Evolutionary conservation across 2,888 invertebrate genomes (phyloP), one percentile per base, ranked within the genome.

Genomic region (Heterodera filipjevi): DNA sequence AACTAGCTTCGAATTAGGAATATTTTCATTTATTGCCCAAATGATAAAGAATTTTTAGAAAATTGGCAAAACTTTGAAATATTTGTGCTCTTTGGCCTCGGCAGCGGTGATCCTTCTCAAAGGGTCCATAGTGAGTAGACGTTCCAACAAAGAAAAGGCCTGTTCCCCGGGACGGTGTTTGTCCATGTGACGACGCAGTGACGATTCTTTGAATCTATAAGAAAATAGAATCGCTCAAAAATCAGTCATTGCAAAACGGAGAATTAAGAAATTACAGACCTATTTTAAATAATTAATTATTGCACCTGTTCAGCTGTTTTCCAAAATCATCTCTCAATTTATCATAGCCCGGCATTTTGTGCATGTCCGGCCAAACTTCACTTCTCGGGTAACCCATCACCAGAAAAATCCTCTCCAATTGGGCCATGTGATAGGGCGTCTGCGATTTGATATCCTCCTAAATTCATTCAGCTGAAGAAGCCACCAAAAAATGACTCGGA

Each of bases 1-100:
- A n/a, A n/a, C n/a, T n/a, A n/a, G n/a, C n/a, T n/a, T n/a, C n/a
- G n/a, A n/a, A n/a, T n/a, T n/a, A n/a, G n/a, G n/a, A n/a, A n/a
- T n/a, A n/a, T n/a, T n/a, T n/a, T n/a, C n/a, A n/a, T n/a, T n/a
- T n/a, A n/a, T n/a, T n/a, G n/a, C n/a, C n/a, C n/a, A n/a, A n/a
- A n/a, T n/a, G n/a, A n/a, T n/a, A n/a, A n/a, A n/a, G n/a, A n/a
- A n/a, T n/a, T n/a, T n/a, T n/a, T n/a, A n/a, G n/a, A n/a, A n/a
- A n/a, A n/a, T n/a, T n/a, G n/a, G n/a, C n/a, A n/a, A n/a, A n/a
- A 79, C 79, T 59, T 79, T 79, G 89, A 99, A 99, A 90, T 97
- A 99, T 1, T 94, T 93, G 91, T 99, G 98, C 89, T 95, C 95
- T 95, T 99, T 95, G 6, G 99, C 97, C 89, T 95, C 94, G 90